Evolutionary conservation across 2,888 invertebrate species (phyloP), one percentile per base, ranked within the genome.

Genomic region (Lithophane leautieri): DNA sequence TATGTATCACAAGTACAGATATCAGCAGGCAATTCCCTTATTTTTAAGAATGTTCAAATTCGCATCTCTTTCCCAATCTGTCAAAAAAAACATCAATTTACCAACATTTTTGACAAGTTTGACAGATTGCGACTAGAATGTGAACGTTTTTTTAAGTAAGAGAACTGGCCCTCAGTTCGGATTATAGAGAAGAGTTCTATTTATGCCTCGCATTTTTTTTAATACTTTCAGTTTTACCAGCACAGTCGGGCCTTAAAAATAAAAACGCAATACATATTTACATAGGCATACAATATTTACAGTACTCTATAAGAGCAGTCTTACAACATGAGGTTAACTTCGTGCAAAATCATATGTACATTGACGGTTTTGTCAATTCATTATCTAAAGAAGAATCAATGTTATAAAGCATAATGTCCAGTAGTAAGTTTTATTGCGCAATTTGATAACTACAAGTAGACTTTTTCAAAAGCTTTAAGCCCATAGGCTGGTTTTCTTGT

Each of bases 291-390:
- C 58, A 81, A 87, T 91, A 90, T 91, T 83, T 89, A 92, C 90
- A 92, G 69, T 79, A 80, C 91, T 91, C 91, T 91, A 90, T 88
- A 89, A 90, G 90, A 91, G 89, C 90, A 84, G 86, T 86, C 83
- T 89, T 87, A 79, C 68, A 80, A 72, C 83, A 83, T 83, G 83
- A 85, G 85, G 81, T 80, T 82, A 79, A 80, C 76, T 78, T 78
- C 76, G 76, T 79, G 81, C 78, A 76, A 72, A 80, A 85, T 74
- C 25, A 78, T 81, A 34, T 34, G 34, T 34, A 73, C 71, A 84
- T 79, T 80, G 75, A 83, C 75, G 6, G 56, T 16, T 60, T 16
- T 62, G 73, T 73, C 76, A 82, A 84, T 78, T 65, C 50, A 83
- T 66, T 78, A 73, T 66, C 67, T 78, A 84, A 83, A 34, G 61